phyloP scores from a whole-genome alignment of 2,888 invertebrate genomes.

The Mythimna pallens region DNA sequence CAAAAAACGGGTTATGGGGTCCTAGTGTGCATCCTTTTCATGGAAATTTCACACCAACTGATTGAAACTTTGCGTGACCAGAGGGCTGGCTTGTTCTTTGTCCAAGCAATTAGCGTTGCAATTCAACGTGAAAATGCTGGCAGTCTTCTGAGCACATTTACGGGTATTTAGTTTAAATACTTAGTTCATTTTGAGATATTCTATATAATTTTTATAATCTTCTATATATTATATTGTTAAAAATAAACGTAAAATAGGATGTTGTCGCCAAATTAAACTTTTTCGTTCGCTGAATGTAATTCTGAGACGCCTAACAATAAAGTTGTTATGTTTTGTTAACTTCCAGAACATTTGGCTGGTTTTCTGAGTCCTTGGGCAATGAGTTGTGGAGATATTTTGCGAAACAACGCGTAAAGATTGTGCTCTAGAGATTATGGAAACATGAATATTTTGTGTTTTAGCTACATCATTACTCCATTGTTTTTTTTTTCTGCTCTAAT shows the following conservation, averaged over 20 bases:
- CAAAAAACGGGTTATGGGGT: too few species aligned
- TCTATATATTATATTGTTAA: too few species aligned
- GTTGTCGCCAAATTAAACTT: constrained; percentile 39
- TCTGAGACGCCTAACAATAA: constrained; percentile 31
- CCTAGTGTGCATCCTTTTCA: too few species aligned
- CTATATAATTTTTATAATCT: too few species aligned
- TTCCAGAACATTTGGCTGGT: constrained; percentile 27
- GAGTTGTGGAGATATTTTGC: constrained; percentile 12
- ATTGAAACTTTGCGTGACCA: too few species aligned
- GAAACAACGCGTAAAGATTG: background rate
- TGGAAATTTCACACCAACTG: too few species aligned
- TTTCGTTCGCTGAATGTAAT: constrained; percentile 37
- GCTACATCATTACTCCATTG: background rate
- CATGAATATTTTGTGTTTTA: background rate
- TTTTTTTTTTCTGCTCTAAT: background rate
- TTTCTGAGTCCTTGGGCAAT: constrained; percentile 19
- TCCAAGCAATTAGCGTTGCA: too few species aligned
- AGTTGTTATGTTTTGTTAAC: constrained; percentile 30
- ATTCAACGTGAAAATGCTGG: too few species aligned
- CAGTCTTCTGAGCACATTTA: too few species aligned
- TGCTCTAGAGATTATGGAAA: constrained; percentile 2
- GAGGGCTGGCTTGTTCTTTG: too few species aligned
- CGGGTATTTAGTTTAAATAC: too few species aligned
- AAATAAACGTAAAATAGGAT: constrained; percentile 28
- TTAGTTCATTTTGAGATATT: too few species aligned